Evolutionary conservation across 2,888 invertebrate species (phyloP).

Genomic region (Patella depressa): DNA sequence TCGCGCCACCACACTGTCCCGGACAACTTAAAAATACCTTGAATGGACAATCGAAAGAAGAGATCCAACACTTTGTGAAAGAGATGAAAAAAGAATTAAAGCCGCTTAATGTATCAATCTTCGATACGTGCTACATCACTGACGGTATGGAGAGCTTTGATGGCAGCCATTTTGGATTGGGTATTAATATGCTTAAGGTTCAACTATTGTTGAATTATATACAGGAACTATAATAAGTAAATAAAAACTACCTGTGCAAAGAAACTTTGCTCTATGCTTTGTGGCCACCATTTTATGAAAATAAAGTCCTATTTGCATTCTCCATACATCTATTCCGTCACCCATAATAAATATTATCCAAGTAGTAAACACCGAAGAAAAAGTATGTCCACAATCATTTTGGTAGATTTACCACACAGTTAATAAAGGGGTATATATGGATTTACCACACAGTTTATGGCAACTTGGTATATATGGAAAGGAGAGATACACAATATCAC

Average conservation of each 20-base stretch:
- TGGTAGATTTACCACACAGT: too few species aligned
- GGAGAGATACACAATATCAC: too few species aligned
- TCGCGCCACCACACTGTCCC: background rate
- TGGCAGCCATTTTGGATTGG: conserved; percentile 33
- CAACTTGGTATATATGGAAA: too few species aligned
- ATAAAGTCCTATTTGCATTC: background rate
- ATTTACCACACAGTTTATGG: too few species aligned
- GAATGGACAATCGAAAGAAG: background rate
- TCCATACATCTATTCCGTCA: background rate
- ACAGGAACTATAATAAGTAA: conserved; percentile 20
- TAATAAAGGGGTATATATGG: too few species aligned
- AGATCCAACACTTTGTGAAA: conserved; percentile 21
- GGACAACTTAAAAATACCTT: background rate
- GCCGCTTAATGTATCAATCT: conserved; percentile 22
- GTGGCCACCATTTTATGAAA: background rate
- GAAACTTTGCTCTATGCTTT: background rate
- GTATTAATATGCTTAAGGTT: conserved; percentile 31
- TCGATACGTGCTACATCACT: conserved; percentile 32
- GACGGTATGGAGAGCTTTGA: conserved; percentile 36
- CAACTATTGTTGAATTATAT: conserved; percentile 29
- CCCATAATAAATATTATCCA: too few species aligned
- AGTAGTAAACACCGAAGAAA: too few species aligned
- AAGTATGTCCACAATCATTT: too few species aligned
- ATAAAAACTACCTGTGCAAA: conserved; percentile 2
- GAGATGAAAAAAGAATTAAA: conserved; percentile 17